These are phyloP conservation scores for Dinomys branickii DNA, from an alignment of 2,113 vertebrate genomes.

Conservation along the genomic window DNA sequence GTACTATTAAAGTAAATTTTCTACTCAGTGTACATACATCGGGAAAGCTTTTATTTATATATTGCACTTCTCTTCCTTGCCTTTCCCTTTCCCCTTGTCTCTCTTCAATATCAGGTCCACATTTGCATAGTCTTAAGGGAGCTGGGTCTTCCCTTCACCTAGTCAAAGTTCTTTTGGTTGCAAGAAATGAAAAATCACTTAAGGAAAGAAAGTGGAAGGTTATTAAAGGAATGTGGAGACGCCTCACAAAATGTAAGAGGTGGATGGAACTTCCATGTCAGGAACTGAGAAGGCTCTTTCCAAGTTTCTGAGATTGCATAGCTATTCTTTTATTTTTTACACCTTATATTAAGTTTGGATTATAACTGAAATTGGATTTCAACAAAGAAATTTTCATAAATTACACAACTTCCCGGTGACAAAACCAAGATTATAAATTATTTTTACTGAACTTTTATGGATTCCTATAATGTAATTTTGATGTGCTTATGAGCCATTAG, in stretches of 20 bases:
- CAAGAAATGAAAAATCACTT: slow-evolving; percentile 1
- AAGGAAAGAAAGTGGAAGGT: neutral
- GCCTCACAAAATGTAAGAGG: neutral
- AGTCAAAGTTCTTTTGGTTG: neutral
- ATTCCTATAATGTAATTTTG: slow-evolving; percentile 63
- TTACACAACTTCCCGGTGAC: slow-evolving; percentile 66
- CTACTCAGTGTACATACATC: slow-evolving; percentile 37
- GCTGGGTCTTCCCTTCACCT: neutral
- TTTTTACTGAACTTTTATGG: slow-evolving; percentile 64
- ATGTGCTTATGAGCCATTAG: slow-evolving; percentile 52
- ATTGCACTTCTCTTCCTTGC: neutral
- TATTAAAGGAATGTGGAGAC: slow-evolving; percentile 30
- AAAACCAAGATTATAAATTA: slow-evolving; percentile 61
- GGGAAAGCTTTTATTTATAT: slow-evolving; percentile 59
- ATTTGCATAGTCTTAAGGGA: neutral
- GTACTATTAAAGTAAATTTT: slow-evolving; percentile 63
- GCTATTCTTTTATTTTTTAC: neutral
- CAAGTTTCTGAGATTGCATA: neutral
- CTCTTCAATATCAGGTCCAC: neutral
- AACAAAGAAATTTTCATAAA: slow-evolving; percentile 66
- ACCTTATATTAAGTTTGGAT: slow-evolving; percentile 49
- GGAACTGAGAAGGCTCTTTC: neutral
- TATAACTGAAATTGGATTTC: slow-evolving; percentile 68
- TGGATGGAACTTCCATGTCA: neutral
- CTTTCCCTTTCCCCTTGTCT: neutral